These are phyloP conservation scores for Latrodectus geometricus DNA, from an alignment of 1,140 invertebrate species.

Conservation along the genomic window DNA sequence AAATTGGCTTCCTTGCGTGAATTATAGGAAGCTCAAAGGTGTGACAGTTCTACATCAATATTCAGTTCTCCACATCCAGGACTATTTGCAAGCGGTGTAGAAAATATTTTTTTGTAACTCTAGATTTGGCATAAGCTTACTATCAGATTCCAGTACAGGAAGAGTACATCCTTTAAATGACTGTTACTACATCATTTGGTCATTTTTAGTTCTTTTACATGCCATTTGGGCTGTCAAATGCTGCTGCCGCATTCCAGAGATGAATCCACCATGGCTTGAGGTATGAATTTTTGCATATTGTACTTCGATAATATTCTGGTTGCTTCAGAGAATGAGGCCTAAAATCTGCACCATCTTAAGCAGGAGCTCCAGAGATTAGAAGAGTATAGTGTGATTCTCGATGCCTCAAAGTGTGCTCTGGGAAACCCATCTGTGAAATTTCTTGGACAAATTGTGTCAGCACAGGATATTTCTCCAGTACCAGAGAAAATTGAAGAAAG, in stretches of 20 bases:
- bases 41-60: background rate
- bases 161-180: conserved; percentile 2
- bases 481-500: conserved; percentile 68
- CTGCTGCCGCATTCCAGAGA: conserved; percentile 18
- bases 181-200: background rate
- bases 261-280: conserved; percentile 19
- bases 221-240: conserved; percentile 28
- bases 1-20: background rate
- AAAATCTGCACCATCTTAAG: conserved; percentile 22
- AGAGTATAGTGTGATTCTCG: conserved; percentile 7
- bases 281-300: too few relatives aligned
- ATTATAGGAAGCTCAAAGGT: background rate
- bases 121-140: conserved; percentile 2
- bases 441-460: conserved; percentile 67
- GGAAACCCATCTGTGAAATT: conserved; percentile 56
- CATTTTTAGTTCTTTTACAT: background rate
- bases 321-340: too few relatives aligned
- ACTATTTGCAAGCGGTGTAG: background rate
- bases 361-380: background rate
- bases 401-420: conserved; percentile 52
- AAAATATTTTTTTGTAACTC: background rate
- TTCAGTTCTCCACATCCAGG: conserved; percentile 1
- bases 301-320: too few relatives aligned
- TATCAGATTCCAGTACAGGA: background rate
- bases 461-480: conserved; percentile 63